Base-by-base conservation (phyloP, 2,888 invertebrate species). In the Aspidiotus destructor region DNA sequence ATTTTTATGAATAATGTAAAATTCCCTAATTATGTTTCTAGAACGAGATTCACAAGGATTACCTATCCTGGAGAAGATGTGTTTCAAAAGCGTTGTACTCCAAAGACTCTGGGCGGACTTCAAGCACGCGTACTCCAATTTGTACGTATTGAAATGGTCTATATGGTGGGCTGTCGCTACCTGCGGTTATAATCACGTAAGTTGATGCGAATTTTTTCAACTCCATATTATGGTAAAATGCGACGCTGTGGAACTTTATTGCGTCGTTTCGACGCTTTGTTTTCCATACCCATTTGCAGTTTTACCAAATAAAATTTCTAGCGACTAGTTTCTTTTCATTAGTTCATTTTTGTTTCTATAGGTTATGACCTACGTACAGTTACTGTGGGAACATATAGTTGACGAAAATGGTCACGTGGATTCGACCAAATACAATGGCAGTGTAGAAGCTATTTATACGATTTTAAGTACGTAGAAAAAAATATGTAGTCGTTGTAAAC, bases 381-480 rank as follows among this genome's bases (percentile, higher is more conserved):
- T 91, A 8, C 78, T 96, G 55, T 95, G 93, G 92, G 55, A 62
- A 54, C 9, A 54, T 9, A 42, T 61, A 42, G 17, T 42, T 8
- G 0, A n/a, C 0, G 17, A 16, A 16, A 16, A 62, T 42, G 9
- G 10, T 1, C 15, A 28, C 3, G 7, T 16, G 6, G 77, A 80
- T 60, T 76, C 77, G 68, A 70, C 40, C 8, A 28, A 28, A 64
- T 60, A 60, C 73, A 92, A 92, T 76, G 94, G 93, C 0, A 86
- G 86, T 8, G 89, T 92, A 0, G 94, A 94, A 77, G 89, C 92
- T 0, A 74, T 82, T 0, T 78, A 77, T 70, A 78, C 80, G 11
- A 73, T 80, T 44, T 42, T 68, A 16, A 68, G 68, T 68, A 61
- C 61, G 68, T 28, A 58, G 11, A 17, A 16, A 15, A 28, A 28